These are phyloP conservation scores for Carollia perspicillata DNA, from an alignment of 2,113 vertebrate species.

Conservation along the genomic window DNA sequence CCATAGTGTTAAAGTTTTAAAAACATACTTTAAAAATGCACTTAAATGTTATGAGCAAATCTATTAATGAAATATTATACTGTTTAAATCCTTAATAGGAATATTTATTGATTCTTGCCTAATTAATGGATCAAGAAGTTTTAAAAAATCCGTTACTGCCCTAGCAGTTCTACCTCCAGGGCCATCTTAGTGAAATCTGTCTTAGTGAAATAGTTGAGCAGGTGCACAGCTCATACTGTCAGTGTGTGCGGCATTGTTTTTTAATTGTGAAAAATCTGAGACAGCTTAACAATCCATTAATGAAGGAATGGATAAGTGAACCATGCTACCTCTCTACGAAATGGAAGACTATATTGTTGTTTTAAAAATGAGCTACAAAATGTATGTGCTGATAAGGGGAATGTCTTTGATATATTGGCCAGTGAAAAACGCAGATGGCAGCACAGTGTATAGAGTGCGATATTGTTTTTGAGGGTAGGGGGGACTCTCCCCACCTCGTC, in stretches of 20 bases:
- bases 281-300: not conserved
- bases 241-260: not conserved
- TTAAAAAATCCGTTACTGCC: conserved; percentile 6
- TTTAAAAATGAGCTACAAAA: not conserved
- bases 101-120: conserved; percentile 20
- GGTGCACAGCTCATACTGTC: not conserved
- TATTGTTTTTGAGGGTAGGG: not conserved
- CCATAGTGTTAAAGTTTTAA: conserved; percentile 36
- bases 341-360: not conserved
- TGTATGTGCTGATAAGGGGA: not conserved
- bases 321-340: not conserved
- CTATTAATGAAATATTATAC: conserved; percentile 19
- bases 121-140: conserved; percentile 24
- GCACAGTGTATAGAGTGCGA: not conserved
- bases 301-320: not conserved
- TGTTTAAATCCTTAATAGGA: conserved; percentile 6
- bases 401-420: not conserved
- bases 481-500: not conserved
- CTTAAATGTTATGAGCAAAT: not conserved
- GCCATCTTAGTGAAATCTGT: not conserved
- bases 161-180: not conserved
- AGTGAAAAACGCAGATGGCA: not conserved
- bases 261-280: conserved; percentile 2
- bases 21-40: not conserved
- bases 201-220: not conserved